Conservation (phyloP, 2,888 invertebrate species). For the Coleophora flavipennella region DNA sequence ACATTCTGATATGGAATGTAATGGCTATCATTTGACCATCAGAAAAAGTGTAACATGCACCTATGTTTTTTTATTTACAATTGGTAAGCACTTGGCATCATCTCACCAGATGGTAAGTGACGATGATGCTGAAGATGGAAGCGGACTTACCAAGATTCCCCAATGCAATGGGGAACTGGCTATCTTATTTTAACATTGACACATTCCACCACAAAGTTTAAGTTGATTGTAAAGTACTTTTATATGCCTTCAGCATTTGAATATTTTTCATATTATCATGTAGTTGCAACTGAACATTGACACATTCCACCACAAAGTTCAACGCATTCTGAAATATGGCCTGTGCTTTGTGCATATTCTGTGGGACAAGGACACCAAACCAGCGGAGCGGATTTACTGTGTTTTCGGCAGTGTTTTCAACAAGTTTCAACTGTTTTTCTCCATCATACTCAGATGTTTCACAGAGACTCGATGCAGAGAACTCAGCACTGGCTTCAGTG, state of each 20-base stretch:
- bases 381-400: conserved; percentile 80
- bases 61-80: too few relatives aligned
- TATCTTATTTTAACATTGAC: too few relatives aligned
- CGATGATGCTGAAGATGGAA: too few relatives aligned
- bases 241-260: conserved; percentile 34
- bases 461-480: conserved; percentile 49
- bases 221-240: conserved; percentile 19
- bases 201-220: too few relatives aligned
- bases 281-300: conserved; percentile 79
- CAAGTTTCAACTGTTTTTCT: conserved; percentile 33
- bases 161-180: too few relatives aligned
- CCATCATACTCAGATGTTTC: conserved; percentile 51
- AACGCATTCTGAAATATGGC: conserved; percentile 80
- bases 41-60: too few relatives aligned
- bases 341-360: conserved; percentile 82
- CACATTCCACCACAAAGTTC: conserved; percentile 77
- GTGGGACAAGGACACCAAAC: conserved; percentile 91
- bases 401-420: conserved; percentile 15
- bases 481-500: conserved; percentile 72
- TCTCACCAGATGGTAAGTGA: too few relatives aligned
- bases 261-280: conserved; percentile 40
- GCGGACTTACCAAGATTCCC: too few relatives aligned
- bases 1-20: too few relatives aligned
- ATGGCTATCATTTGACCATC: too few relatives aligned
- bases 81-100: too few relatives aligned